These are phyloP conservation scores for Zoroaster sp. DNA, from an alignment of 53 echinoderm and acorn worm genomes.

Conservation along the genomic window DNA sequence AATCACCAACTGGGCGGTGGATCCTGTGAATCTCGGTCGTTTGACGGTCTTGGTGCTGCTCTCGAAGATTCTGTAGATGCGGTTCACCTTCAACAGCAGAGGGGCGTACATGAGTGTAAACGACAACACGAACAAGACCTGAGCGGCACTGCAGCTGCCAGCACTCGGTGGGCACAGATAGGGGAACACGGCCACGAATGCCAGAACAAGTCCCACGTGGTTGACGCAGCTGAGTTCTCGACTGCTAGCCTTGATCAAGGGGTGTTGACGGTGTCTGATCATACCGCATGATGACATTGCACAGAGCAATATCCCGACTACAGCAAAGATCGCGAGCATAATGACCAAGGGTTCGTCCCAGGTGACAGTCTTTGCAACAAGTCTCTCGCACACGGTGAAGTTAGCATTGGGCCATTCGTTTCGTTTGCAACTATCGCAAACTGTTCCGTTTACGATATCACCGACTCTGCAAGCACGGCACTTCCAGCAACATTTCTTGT, in stretches of 20 bases:
- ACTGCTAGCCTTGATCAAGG: conserved; percentile 65
- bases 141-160: neutral
- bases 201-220: conserved; percentile 49
- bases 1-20: conserved; percentile 52
- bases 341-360: conserved; percentile 26
- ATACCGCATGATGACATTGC: neutral
- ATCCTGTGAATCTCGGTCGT: conserved; percentile 49
- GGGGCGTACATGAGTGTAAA: conserved; percentile 62
- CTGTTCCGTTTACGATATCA: conserved; percentile 35
- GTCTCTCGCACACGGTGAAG: neutral
- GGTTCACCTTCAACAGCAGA: conserved; percentile 50
- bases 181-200: conserved; percentile 37
- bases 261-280: conserved; percentile 40
- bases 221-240: conserved; percentile 65
- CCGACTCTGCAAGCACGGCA: conserved; percentile 24
- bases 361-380: conserved; percentile 5
- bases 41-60: conserved; percentile 11
- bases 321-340: neutral
- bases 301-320: conserved; percentile 10
- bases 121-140: conserved; percentile 26
- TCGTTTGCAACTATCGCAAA: neutral
- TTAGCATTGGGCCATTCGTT: conserved; percentile 26
- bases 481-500: conserved; percentile 61
- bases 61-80: conserved; percentile 77
- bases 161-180: conserved; percentile 25